A percentile compares a stretch with the other conserved stretches of the same genome.
These are phyloP conservation scores for Alloscopus bannaensis DNA, from an alignment of 2,888 invertebrate genomes.

Conservation along the genomic window DNA sequence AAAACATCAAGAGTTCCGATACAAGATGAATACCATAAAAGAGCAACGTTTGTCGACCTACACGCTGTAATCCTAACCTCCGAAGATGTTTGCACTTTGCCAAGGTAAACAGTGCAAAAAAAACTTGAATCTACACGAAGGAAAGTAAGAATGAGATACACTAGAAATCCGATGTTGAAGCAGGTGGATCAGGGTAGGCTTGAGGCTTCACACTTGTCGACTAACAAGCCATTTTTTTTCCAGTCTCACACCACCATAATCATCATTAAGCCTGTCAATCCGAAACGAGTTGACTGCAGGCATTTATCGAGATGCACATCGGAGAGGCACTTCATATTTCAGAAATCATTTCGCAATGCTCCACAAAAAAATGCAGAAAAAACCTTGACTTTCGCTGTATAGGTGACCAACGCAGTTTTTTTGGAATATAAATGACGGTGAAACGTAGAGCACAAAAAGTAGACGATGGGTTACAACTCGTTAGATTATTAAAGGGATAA, in stretches of 20 bases:
- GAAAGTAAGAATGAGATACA: slow-evolving; percentile 26
- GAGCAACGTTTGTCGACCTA: slow-evolving; percentile 49
- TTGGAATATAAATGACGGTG: not conserved
- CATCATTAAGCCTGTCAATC: slow-evolving; percentile 56
- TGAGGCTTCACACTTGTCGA: slow-evolving; percentile 13
- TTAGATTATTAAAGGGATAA: slow-evolving; percentile 35
- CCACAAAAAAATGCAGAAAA: slow-evolving; percentile 3
- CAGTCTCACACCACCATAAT: slow-evolving; percentile 35
- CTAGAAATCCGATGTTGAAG: slow-evolving; percentile 9
- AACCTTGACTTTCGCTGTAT: too few relatives aligned
- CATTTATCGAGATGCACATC: slow-evolving; percentile 5
- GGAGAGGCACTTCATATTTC: not conserved
- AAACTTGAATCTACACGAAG: slow-evolving; percentile 23
- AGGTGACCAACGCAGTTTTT: too few relatives aligned
- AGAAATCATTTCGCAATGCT: slow-evolving; percentile 41
- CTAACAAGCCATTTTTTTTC: slow-evolving; percentile 47
- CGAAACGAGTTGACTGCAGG: slow-evolving; percentile 46
- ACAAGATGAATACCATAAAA: slow-evolving; percentile 29
- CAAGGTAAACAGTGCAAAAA: slow-evolving; percentile 51
- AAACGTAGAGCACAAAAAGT: not conserved
- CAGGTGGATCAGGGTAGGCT: slow-evolving; percentile 38
- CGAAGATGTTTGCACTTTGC: slow-evolving; percentile 38
- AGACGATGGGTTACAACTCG: slow-evolving; percentile 15
- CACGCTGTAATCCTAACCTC: slow-evolving; percentile 40
- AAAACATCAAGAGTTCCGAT: not conserved